phyloP scores from a whole-genome alignment of 2,797 vertebrate species.

The Prunella strophiata region DNA sequence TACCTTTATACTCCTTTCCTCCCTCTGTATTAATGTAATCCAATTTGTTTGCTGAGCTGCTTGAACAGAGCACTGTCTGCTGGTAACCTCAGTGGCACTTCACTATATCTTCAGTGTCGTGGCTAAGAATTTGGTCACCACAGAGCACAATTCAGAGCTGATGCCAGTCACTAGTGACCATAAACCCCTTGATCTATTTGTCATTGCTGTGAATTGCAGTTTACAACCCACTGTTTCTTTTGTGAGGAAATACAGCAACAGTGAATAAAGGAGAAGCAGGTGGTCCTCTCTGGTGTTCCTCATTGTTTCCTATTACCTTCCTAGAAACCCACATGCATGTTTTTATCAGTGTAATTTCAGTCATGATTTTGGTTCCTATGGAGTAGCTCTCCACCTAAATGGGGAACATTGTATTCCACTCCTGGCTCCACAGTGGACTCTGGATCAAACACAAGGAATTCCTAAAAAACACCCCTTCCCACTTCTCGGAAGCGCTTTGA shows the following conservation, averaged over 20 bases:
- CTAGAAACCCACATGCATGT: background rate
- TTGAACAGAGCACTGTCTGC: background rate
- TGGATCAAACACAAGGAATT: background rate
- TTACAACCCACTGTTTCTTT: background rate
- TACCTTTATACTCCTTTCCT: background rate
- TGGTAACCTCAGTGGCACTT: background rate
- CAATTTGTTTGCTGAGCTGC: background rate
- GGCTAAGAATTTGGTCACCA: conserved; percentile 13
- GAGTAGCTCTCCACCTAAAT: background rate
- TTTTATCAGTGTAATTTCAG: background rate
- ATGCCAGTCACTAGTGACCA: background rate
- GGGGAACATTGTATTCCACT: background rate
- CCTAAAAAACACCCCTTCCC: background rate
- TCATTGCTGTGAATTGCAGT: background rate
- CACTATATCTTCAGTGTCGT: background rate
- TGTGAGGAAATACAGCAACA: background rate
- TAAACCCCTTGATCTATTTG: conserved; percentile 17
- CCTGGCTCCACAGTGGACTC: background rate
- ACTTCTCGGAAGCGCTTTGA: background rate
- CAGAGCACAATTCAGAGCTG: background rate
- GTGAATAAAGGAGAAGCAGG: background rate
- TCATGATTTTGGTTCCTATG: background rate
- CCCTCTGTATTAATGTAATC: background rate
- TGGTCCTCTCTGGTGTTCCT: background rate
- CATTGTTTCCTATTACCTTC: background rate